Base-by-base conservation (phyloP, 2,888 invertebrate species). In the Acleris literana region DNA sequence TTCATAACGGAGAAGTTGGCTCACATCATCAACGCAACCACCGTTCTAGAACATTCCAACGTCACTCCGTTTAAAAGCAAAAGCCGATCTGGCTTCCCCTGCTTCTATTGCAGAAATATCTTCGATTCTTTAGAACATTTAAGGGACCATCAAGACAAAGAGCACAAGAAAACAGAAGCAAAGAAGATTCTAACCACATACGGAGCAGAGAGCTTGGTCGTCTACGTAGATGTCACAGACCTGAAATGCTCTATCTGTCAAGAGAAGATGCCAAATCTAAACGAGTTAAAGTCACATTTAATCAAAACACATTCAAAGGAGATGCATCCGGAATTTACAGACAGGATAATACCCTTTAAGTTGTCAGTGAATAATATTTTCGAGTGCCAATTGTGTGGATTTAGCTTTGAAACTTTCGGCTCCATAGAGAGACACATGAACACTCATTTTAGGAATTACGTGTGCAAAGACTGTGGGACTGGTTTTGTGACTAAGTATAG, bases 261-360 rank as follows among this genome's bases (percentile, higher is more conserved):
- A 1, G 59, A 69, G 16, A 69, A 68, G 0, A 67, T 85, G 2
- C 64, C 70, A 0, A 86, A 75, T 64, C 44, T 91, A 1, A 82
- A 74, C 46, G 83, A 86, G 9, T 63, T 91, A 0, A 91, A 87
- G 71, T 70, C 73, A 0, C 91, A 92, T 70, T 52, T 92, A 6
- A 78, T 69, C 0, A 85, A 83, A 43, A 55, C 69, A 1, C 91
- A 92, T 48, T 76, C 79, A 7, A 90, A 88, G 75, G 82, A 76
- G 18, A 75, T 87, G 58, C 74, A 85, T 39, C 3, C 69, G 0
- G 82, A 87, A 1, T 80, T 76, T 25, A 78, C 84, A 0, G 88
- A 90, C 22, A 73, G 89, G 53, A 81, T 91, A 0, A 83, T 92
- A 54, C 92, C 92, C 0, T 92, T 84, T 58, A 87, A 86, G 58